Conservation (phyloP, 2,888 invertebrate genomes). For the Dasypogon diadema region DNA sequence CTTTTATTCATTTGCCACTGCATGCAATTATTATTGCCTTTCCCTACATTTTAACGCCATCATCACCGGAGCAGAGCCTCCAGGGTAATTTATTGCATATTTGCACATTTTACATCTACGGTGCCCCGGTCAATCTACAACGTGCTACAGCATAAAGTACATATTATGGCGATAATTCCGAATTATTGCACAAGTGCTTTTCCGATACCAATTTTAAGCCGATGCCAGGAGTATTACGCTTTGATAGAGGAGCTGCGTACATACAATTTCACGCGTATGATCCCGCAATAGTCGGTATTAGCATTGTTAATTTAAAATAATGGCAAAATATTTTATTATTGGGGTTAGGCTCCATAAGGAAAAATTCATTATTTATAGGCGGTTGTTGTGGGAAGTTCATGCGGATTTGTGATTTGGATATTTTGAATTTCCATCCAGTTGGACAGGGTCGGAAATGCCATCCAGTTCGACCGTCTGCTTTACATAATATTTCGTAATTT, state of each 20-base stretch:
- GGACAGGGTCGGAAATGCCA: no score
- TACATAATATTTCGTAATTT: no score
- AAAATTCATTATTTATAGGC: no score
- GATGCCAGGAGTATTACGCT: slow-evolving; percentile 6
- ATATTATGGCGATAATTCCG: slow-evolving; percentile 42
- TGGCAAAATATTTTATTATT: slow-evolving; percentile 33
- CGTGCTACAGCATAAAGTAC: slow-evolving; percentile 34
- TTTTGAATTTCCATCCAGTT: no score
- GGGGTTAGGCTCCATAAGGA: not conserved
- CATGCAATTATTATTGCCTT: slow-evolving; percentile 48
- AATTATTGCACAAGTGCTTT: slow-evolving; percentile 46
- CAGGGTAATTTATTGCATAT: slow-evolving; percentile 43
- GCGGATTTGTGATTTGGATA: no score
- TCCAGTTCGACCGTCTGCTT: no score
- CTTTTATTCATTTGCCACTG: slow-evolving; percentile 35
- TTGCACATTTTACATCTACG: slow-evolving; percentile 39
- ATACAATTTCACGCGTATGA: not conserved
- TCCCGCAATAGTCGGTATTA: not conserved
- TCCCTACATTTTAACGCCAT: slow-evolving; percentile 46
- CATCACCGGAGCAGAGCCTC: slow-evolving; percentile 17
- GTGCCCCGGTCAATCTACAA: slow-evolving; percentile 32
- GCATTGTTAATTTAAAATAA: slow-evolving; percentile 40
- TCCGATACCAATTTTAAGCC: slow-evolving; percentile 19
- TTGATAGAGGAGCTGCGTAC: not conserved
- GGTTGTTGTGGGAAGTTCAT: no score